Evolutionary conservation across 2,797 vertebrate genomes (phyloP).

Genomic region (Pempheris klunzingeri): DNA sequence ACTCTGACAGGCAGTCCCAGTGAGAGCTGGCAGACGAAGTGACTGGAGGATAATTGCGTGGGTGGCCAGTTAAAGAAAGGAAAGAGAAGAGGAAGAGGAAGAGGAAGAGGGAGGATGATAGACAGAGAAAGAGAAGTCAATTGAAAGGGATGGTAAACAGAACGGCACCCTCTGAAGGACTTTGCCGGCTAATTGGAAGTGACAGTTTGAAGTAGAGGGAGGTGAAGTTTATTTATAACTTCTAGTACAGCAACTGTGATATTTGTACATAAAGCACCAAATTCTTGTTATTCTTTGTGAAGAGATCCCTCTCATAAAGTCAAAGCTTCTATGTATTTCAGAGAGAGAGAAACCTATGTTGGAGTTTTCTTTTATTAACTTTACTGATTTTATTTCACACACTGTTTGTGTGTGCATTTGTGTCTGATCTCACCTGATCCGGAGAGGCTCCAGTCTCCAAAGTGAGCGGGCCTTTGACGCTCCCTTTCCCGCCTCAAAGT

Average conservation of each 20-base stretch:
- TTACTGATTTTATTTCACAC: background rate
- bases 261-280: conserved; percentile 1
- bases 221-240: conserved; percentile 37
- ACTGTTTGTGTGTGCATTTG: background rate
- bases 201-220: conserved; percentile 42
- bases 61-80: conserved; percentile 51
- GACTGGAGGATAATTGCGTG: conserved; percentile 36
- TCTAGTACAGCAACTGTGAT: background rate
- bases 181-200: conserved; percentile 53
- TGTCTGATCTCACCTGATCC: conserved; percentile 91
- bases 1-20: conserved; percentile 57
- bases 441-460: conserved; percentile 97
- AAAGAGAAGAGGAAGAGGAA: background rate
- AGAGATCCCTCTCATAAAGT: conserved; percentile 6
- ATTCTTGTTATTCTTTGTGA: conserved; percentile 2
- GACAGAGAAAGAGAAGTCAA: conserved; percentile 23
- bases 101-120: conserved; percentile 21
- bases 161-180: conserved; percentile 31
- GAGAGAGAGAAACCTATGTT: background rate
- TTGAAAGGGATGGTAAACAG: conserved; percentile 48
- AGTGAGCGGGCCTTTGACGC: conserved; percentile 92
- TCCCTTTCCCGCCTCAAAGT: conserved; percentile 96
- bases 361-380: background rate
- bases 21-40: conserved; percentile 34
- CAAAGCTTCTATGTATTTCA: background rate